Evolutionary conservation across 2,888 invertebrate species (phyloP), one percentile per base, ranked within the genome.

Genomic region (Octodonta nipae): DNA sequence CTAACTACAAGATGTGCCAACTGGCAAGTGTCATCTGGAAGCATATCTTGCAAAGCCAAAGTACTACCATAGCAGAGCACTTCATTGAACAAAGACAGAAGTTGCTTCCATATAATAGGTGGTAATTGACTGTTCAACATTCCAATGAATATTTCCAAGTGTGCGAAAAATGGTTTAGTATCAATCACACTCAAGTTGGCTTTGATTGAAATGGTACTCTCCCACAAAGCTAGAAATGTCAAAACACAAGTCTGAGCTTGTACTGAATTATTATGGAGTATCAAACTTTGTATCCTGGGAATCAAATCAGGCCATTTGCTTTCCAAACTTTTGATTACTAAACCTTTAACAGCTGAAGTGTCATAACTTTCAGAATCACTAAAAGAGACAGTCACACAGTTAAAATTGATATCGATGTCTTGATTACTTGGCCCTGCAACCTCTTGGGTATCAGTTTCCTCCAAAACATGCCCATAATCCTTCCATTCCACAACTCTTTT

Each of bases 31-130:
- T 88, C 88, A 57, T 88, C 86, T 3, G 86, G 86, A 43, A 87
- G 61, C 50, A 83, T 74, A 57, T 87, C 87, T 61, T 89, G 88
- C 43, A 89, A 64, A 1, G 88, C 87, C 46, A 89, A 64, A 16
- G 89, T 89, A 42, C 86, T 88, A 2, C 88, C 88, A 58, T 89
- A 89, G 60, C 89, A 89, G 31, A 89, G 61, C 5, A 88, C 86
- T 63, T 89, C 88, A 58, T 88, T 88, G 47, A 88, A 86, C 16
- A 89, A 65, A 46, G 82, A 82, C 38, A 89, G 60, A 50, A 88
- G 67, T 61, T 86, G 85, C 49, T 82, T 78, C 73, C 88, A 88
- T 45, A 88, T 75, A 28, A 85, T 71, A 40, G 82, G 75, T 1
- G 86, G 81, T n/a, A 88, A 64, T 44, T 73, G 67, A 55, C 73